Conservation (phyloP, 2,113 vertebrate genomes). For the Vidua macroura region DNA sequence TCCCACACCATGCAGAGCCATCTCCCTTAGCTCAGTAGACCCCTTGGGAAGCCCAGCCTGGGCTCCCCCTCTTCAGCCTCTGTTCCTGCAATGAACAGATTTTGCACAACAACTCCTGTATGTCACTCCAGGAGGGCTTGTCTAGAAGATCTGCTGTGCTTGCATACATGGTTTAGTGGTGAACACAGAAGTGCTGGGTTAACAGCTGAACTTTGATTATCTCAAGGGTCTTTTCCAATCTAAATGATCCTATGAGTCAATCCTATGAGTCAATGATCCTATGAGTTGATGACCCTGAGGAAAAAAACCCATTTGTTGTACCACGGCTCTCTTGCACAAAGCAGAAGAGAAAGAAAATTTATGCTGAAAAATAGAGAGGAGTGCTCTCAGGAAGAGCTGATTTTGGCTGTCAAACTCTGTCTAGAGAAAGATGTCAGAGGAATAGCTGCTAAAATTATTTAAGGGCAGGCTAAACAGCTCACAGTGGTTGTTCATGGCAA, state of each 20-base stretch:
- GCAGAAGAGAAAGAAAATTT: neutral
- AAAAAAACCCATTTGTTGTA: neutral
- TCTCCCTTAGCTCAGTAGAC: neutral
- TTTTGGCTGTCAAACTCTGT: neutral
- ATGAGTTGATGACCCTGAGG: neutral
- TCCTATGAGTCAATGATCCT: neutral
- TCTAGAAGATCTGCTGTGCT: neutral
- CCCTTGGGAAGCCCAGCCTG: neutral
- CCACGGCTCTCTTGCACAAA: neutral
- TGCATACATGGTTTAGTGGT: neutral
- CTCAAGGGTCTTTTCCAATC: neutral
- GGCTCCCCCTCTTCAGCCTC: neutral
- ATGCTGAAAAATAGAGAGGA: neutral
- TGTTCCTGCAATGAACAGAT: neutral
- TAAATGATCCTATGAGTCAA: neutral
- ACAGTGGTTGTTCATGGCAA: neutral
- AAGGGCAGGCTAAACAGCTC: neutral
- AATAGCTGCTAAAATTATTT: neutral
- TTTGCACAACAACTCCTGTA: neutral
- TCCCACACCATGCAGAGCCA: accelerated
- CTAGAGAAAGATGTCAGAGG: neutral
- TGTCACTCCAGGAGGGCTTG: neutral
- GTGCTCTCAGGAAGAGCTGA: neutral
- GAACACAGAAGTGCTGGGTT: neutral
- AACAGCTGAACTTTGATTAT: neutral